Evolutionary conservation across 1,140 invertebrate genomes (phyloP).

Genomic region (Diorhabda elongata): DNA sequence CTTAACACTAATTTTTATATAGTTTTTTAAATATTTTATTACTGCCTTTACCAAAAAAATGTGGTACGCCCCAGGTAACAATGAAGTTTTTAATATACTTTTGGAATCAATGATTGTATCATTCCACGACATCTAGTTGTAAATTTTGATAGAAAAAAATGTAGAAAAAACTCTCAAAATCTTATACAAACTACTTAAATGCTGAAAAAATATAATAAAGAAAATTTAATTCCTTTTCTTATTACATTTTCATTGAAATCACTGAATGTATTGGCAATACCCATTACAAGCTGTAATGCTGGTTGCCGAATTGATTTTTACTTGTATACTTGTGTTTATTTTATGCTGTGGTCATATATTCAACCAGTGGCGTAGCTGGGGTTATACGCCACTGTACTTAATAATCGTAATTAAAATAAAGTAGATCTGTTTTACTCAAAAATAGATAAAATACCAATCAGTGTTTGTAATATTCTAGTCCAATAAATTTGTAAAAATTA

Average conservation of each 20-base stretch:
- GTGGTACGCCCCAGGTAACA: too few relatives aligned
- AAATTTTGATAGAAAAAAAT: too few relatives aligned
- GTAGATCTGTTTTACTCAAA: background rate
- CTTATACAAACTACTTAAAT: too few relatives aligned
- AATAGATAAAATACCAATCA: background rate
- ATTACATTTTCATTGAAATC: background rate
- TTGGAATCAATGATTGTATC: too few relatives aligned
- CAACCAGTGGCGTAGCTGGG: background rate
- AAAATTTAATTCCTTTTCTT: too few relatives aligned
- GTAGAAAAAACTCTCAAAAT: too few relatives aligned
- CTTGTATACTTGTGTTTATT: background rate
- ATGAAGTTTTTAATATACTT: too few relatives aligned
- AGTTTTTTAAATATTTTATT: too few relatives aligned
- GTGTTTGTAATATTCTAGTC: background rate
- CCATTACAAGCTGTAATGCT: background rate
- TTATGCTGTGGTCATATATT: background rate
- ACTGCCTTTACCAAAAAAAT: too few relatives aligned
- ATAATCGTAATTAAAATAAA: background rate
- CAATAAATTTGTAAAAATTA: background rate
- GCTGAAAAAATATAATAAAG: too few relatives aligned
- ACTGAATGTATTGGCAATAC: background rate
- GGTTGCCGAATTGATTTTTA: background rate
- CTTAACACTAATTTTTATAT: too few relatives aligned
- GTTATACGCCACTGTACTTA: background rate
- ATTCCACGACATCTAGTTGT: too few relatives aligned